These are phyloP conservation scores for Capromys pilorides DNA, from an alignment of 2,797 vertebrate genomes.

Conservation along the genomic window DNA sequence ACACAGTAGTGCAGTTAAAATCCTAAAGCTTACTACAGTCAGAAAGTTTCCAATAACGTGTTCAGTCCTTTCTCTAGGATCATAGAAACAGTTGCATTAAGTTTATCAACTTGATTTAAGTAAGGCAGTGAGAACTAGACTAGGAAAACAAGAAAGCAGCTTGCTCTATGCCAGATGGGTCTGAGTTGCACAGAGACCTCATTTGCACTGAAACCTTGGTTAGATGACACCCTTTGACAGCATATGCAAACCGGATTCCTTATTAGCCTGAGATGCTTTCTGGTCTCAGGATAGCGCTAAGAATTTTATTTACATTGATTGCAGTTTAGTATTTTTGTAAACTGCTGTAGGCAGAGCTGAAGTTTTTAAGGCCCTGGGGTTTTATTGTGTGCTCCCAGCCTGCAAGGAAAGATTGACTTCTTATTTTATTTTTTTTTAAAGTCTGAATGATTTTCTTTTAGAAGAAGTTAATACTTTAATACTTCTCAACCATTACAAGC, in stretches of 20 bases:
- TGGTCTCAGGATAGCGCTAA: constrained; percentile 88
- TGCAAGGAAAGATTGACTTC: constrained; percentile 91
- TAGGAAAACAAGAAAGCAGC: constrained; percentile 89
- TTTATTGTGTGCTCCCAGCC: constrained; percentile 91
- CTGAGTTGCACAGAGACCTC: constrained; percentile 84
- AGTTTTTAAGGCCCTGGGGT: constrained; percentile 91
- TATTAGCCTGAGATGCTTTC: constrained; percentile 88
- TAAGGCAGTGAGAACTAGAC: constrained; percentile 93
- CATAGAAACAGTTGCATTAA: constrained; percentile 89
- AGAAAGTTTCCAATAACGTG: constrained; percentile 86
- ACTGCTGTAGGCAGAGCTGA: constrained; percentile 91
- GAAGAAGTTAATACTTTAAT: constrained; percentile 89
- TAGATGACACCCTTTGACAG: constrained; percentile 85
- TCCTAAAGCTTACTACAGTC: constrained; percentile 90
- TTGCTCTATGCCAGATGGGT: constrained; percentile 87
- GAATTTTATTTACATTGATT: constrained; percentile 91
- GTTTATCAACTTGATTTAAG: constrained; percentile 90
- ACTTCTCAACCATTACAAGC: constrained; percentile 82
- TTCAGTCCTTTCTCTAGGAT: constrained; percentile 85
- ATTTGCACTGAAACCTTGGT: constrained; percentile 84
- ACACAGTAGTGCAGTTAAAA: constrained; percentile 90
- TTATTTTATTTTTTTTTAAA: constrained; percentile 76
- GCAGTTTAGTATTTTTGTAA: constrained; percentile 89
- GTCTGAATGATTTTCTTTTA: constrained; percentile 91
- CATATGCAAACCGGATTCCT: constrained; percentile 88